Base-by-base conservation (phyloP, 1,140 invertebrate species). In the Drosophila kohkoa region DNA sequence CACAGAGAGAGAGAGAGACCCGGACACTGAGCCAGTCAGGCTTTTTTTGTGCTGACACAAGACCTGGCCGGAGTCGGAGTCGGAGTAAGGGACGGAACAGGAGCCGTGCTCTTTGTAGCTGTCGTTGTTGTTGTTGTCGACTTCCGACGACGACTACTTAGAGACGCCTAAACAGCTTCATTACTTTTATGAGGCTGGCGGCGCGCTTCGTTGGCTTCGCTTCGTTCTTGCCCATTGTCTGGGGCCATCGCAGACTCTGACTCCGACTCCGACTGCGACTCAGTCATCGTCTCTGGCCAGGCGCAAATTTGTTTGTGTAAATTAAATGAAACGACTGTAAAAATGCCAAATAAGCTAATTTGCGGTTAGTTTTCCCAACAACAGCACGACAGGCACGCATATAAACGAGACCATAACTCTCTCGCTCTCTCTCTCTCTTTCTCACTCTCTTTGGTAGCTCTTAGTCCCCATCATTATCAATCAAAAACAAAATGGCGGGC, bases 281-380 rank as follows among this genome's bases (percentile, higher is more conserved):
- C 30, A 6, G 30, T 5, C 30, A 6, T 8, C 5, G 30, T 6
- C 30, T 83, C 70, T 88, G 85, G 69, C 77, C 81, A 85, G 85
- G 86, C 86, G 85, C 78, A 89, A 89, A 90, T 89, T 89, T 89
- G 85, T 89, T 89, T 89, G 86, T 89, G 85, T 89, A 89, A 89
- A 89, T 89, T 89, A 89, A 89, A 89, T 89, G 81, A 89, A 89
- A 89, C 69, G 85, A 89, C 85, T 89, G 85, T 89, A 89, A 89
- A 89, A 89, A 89, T 89, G 81, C 85, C 86, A 89, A 89, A 89
- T 89, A 89, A 89, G 85, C 85, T 89, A 89, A 89, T 89, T 89
- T 89, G 85, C 81, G 85, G 85, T 89, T 85, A 85, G 77, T 81
- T 81, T 86, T 75, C 30, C 30, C 70, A 65, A 60, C 57, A 71